phyloP scores from a whole-genome alignment of 2,888 invertebrate genomes.

The Azorinus chamasolen region DNA sequence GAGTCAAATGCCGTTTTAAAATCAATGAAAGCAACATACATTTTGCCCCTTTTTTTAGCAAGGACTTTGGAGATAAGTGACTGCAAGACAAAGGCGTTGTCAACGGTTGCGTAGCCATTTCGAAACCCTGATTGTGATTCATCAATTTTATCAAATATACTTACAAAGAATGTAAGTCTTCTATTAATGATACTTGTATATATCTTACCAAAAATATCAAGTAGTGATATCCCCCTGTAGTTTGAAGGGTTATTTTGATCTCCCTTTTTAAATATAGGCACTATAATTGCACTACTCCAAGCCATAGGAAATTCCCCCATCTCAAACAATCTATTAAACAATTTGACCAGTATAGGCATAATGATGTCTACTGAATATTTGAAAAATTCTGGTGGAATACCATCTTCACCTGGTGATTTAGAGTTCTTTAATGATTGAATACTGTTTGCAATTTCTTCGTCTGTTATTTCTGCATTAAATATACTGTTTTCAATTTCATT shows the following conservation, averaged over 20 bases:
- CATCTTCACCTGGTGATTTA: neutral
- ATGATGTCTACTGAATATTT: neutral
- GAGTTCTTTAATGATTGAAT: neutral
- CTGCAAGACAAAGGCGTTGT: slow-evolving; percentile 13
- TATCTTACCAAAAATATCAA: slow-evolving; percentile 7
- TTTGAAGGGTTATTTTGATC: neutral
- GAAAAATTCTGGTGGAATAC: neutral
- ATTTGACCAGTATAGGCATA: neutral
- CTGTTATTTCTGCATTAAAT: slow-evolving; percentile 2
- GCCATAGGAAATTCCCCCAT: neutral
- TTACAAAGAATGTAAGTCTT: slow-evolving; percentile 1
- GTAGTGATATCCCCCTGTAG: slow-evolving; percentile 2
- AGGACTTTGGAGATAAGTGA: neutral
- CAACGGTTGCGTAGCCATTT: neutral
- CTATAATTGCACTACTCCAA: neutral
- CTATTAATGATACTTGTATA: slow-evolving; percentile 2
- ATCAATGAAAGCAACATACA: slow-evolving; percentile 11
- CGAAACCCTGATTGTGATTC: slow-evolving; percentile 1
- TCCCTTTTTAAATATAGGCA: slow-evolving; percentile 3
- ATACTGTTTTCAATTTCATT: neutral
- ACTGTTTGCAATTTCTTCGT: neutral
- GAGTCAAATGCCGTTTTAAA: slow-evolving; percentile 7
- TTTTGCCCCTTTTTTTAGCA: neutral
- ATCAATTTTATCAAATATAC: slow-evolving; percentile 1
- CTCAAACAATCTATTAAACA: slow-evolving; percentile 6